These are phyloP conservation scores for Hydrophis major DNA, from an alignment of 2,797 vertebrate genomes.

Conservation along the genomic window DNA sequence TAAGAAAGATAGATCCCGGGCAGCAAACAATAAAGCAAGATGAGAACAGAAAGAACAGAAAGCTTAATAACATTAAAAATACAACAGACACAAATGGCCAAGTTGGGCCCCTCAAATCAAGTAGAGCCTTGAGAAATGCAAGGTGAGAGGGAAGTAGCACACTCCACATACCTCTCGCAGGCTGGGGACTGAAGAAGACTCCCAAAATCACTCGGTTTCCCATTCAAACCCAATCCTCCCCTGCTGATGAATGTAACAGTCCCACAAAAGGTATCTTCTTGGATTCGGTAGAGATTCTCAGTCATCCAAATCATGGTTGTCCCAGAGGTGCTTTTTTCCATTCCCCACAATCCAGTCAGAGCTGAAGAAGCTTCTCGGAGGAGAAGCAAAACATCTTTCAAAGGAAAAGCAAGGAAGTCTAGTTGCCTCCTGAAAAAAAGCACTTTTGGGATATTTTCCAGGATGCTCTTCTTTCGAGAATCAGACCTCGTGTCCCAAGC, in stretches of 20 bases:
- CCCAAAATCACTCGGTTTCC: background rate
- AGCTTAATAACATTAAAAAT: background rate
- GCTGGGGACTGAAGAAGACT: background rate
- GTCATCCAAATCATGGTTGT: too few species aligned
- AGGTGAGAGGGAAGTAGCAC: background rate
- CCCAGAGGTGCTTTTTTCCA: too few species aligned
- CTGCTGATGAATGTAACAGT: too few species aligned
- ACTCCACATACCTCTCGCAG: background rate
- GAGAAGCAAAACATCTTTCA: too few species aligned
- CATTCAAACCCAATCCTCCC: too few species aligned
- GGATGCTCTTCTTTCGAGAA: background rate
- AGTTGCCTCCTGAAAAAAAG: too few species aligned
- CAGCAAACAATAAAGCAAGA: background rate
- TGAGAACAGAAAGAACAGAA: background rate
- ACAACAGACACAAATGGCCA: background rate
- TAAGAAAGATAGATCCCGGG: too few species aligned
- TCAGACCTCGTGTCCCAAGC: too few species aligned
- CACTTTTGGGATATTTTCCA: background rate
- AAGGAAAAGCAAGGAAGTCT: too few species aligned
- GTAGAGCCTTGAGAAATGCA: background rate
- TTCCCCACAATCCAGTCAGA: too few species aligned
- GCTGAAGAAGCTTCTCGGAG: too few species aligned
- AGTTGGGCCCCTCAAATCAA: background rate
- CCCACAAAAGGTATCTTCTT: background rate
- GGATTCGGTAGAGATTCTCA: too few species aligned